Evolutionary conservation across 2,888 invertebrate genomes (phyloP), one percentile per base, ranked within the genome.

Genomic region (Heteromyza rotundicornis): DNA sequence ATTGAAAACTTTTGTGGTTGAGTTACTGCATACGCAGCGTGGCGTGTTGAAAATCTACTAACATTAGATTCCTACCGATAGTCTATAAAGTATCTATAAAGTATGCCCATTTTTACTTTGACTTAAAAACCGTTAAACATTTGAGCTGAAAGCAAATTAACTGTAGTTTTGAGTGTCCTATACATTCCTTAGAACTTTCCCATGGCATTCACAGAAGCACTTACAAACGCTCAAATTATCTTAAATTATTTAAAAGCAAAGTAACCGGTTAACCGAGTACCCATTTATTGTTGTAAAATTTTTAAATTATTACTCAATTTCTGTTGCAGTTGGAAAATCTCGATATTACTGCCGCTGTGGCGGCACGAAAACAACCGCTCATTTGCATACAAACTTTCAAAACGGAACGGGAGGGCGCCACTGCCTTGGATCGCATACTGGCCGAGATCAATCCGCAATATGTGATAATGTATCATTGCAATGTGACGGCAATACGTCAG

Each of bases 381-480:
- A 87, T 94, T 64, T 86, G 90, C 59, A 89, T 93, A 70, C 92
- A 92, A 81, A 90, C 92, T 2, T 90, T 92, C 72, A 92, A 92
- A 84, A 90, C 89, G 67, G 86, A 87, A 24, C 71, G 74, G 24
- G 89, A 90, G 32, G 89, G 91, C 71, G 84, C 88, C 54, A 89
- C 92, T 80, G 90, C 90, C 1, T 82, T 96, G 24, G 89, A 90
- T 68, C 86, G 87, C 59, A 88, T 89, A 10, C 83, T 96, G 57
- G 85, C 88, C 50, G 86, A 88, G 47, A 77, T 90, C 3, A 84
- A 86, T 53, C 98, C 98, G 0, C 88, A 89, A 70, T 95, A 91
- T 82, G 88, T 98, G 1, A 87, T 98, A 27, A 87, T 98, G 85
- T 98, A 98, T 82, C 94, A 96, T 77, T 88, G 90, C 58, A 95